Percentiles rank a stretch among this genome's conserved stretches.
Conservation (phyloP, 2,797 vertebrate genomes). For the Molossus molossus region DNA sequence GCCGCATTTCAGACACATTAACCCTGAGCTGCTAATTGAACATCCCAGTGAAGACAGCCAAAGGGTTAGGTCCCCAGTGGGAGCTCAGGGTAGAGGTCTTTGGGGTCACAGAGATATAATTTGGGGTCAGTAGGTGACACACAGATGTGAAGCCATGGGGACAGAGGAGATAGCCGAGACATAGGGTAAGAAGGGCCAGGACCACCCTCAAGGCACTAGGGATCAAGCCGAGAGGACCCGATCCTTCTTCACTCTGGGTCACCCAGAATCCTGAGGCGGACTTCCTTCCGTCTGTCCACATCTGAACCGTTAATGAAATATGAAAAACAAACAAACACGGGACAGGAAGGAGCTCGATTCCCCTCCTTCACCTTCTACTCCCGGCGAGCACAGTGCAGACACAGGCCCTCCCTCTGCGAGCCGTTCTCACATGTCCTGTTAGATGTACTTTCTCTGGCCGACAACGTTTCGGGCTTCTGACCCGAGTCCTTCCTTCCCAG, state of each 20-base stretch:
- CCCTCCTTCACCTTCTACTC: not conserved
- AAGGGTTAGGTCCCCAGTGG: not conserved
- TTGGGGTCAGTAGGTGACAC: not conserved
- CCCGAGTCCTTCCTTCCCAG: not conserved
- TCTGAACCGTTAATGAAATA: too few relatives aligned
- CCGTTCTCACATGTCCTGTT: too few relatives aligned
- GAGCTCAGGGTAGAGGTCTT: not conserved
- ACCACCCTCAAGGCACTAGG: not conserved
- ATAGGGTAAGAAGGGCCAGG: not conserved
- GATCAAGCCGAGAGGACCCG: not conserved
- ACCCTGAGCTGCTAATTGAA: not conserved
- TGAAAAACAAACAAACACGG: not conserved
- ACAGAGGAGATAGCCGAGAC: not conserved
- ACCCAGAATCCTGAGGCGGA: not conserved
- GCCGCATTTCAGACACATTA: fast-evolving
- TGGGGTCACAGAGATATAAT: not conserved
- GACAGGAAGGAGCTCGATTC: fast-evolving
- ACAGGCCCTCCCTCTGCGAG: not conserved
- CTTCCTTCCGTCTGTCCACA: fast-evolving
- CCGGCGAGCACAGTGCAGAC: fast-evolving
- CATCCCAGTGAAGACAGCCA: fast-evolving
- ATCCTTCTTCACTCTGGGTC: not conserved
- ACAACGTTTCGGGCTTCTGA: not conserved
- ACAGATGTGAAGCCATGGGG: not conserved
- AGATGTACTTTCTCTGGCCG: not conserved